A percentile compares a stretch with the other conserved stretches of the same genome.
phyloP scores from a whole-genome alignment of 2,113 vertebrate genomes.

The Fregetta grallaria region DNA sequence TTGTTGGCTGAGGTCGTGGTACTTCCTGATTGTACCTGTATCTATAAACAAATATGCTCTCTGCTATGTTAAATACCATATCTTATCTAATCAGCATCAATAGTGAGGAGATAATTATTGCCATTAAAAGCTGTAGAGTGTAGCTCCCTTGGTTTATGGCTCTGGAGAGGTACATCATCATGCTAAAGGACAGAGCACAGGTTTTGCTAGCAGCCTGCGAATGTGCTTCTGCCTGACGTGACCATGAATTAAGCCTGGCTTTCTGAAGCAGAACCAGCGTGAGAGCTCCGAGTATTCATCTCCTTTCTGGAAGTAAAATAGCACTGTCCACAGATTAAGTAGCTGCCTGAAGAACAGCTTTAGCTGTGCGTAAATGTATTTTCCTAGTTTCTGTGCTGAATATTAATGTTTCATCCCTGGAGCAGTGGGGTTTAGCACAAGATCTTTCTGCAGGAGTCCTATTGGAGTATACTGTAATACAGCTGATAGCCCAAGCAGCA shows the following conservation, averaged over 20 bases:
- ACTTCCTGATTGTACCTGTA: background rate
- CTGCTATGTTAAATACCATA: too few relatives aligned
- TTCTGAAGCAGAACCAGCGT: background rate
- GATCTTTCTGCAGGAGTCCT: background rate
- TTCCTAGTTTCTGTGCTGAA: background rate
- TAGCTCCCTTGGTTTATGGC: background rate
- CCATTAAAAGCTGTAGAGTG: background rate
- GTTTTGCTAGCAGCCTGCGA: background rate
- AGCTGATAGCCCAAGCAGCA: background rate
- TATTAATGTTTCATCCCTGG: conserved; percentile 2
- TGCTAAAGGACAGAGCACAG: background rate
- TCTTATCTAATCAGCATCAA: background rate
- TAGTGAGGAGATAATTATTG: background rate
- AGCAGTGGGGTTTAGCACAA: background rate
- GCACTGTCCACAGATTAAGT: conserved; percentile 1
- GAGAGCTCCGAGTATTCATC: background rate
- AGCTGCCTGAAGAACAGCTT: conserved; percentile 33
- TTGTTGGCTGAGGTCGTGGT: background rate
- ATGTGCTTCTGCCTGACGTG: background rate
- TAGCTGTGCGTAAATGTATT: conserved; percentile 47
- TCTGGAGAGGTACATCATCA: background rate
- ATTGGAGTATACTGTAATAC: background rate
- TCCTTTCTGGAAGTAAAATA: conserved; percentile 20
- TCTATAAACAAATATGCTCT: background rate
- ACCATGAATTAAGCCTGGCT: background rate